Evolutionary conservation across 2,888 invertebrate genomes (phyloP), one percentile per base, ranked within the genome.

Genomic region (Latrodectus elegans): DNA sequence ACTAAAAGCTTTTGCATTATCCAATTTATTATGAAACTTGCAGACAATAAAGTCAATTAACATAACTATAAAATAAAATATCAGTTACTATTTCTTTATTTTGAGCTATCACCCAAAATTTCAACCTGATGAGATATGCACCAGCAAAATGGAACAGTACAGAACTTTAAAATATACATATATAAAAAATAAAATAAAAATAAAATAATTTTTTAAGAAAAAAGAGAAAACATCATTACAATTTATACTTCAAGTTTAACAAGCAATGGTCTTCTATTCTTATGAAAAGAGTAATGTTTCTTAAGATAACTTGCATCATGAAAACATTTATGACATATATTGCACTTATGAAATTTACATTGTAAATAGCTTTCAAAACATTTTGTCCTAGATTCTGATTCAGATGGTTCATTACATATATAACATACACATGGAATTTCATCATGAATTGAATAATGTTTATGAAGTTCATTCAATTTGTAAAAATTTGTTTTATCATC

Each of bases 261-360:
- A 15, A 60, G n/a, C 6, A 60, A 10, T 60, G 60, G 60, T 60
- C 60, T 60, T 60, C 60, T 60, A 9, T 60, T 60, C 10, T 60
- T 60, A 10, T 60, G 60, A 60, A n/a, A 15, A 60, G 10, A 6
- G 6, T 15, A 60, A 60, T 60, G 60, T 60, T 60, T 60, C 60
- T n/a, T 60, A 15, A 60, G n/a, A 15, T 15, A n/a, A 10, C n/a
- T 60, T 9, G 12, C n/a, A 60, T 60, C 60, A 60, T 12, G 60
- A 60, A 60, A 60, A 60, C 60, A 60, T 60, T 60, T 60, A 60
- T 60, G n/a, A 60, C 60, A 60, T 60, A 60, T 60, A 60, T 60
- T n/a, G 10, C 60, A 60, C 60, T 60, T 60, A 60, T 15, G n/a
- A 60, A 60, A 12, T 4, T 12, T 60, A 11, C n/a, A 15, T n/a